Evolutionary conservation across 2,797 vertebrate genomes (phyloP).

Genomic region (Syngnathus rostellatus): DNA sequence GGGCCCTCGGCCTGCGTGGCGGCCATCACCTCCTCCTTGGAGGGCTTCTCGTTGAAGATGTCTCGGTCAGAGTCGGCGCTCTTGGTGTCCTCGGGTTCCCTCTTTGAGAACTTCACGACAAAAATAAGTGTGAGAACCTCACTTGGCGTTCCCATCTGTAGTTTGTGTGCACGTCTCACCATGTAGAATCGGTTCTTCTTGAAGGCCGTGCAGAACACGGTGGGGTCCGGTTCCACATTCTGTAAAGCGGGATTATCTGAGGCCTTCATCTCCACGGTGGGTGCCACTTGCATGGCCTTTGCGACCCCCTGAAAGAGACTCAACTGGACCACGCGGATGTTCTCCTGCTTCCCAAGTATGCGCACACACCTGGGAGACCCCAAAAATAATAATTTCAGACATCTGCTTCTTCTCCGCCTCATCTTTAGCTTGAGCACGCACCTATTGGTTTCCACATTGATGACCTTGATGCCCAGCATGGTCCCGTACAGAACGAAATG

Average conservation of each 20-base stretch:
- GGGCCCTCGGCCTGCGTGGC: slow-evolving; percentile 98
- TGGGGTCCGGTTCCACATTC: slow-evolving; percentile 83
- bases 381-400: not conserved
- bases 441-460: slow-evolving; percentile 98
- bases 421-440: slow-evolving; percentile 5
- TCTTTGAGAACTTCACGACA: slow-evolving; percentile 80
- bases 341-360: slow-evolving; percentile 95
- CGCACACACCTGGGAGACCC: slow-evolving; percentile 79
- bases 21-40: slow-evolving; percentile 99
- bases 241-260: slow-evolving; percentile 93
- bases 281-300: slow-evolving; percentile 77
- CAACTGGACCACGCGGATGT: slow-evolving; percentile 87
- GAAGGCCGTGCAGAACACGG: slow-evolving; percentile 90
- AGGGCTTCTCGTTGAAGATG: slow-evolving; percentile 97
- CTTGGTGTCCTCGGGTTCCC: slow-evolving; percentile 96
- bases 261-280: slow-evolving; percentile 97
- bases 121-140: not conserved
- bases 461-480: slow-evolving; percentile 98
- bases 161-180: slow-evolving; percentile 57
- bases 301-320: slow-evolving; percentile 91
- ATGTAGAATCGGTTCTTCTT: slow-evolving; percentile 99
- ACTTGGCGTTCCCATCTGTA: not conserved
- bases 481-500: slow-evolving; percentile 97
- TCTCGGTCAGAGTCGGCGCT: slow-evolving; percentile 95
- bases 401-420: not conserved